A percentile compares a stretch with the other conserved stretches of the same genome.
Evolutionary conservation across 2,888 invertebrate species (phyloP).

Genomic region (Drosophila kanekoi): DNA sequence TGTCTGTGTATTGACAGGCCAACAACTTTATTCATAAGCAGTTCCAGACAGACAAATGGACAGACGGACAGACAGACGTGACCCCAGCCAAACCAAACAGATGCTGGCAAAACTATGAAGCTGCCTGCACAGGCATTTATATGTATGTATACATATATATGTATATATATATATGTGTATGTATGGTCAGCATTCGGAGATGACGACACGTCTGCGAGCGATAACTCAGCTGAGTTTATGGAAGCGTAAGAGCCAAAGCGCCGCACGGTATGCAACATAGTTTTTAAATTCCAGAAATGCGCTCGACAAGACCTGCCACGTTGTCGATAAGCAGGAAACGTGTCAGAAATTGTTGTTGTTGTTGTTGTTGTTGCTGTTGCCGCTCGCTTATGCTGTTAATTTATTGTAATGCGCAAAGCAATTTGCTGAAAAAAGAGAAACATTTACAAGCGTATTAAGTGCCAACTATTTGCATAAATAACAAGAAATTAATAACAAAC

Average conservation of each 20-base stretch:
- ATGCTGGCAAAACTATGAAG: slow-evolving; percentile 34
- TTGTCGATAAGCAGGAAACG: slow-evolving; percentile 69
- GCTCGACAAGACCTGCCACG: slow-evolving; percentile 29
- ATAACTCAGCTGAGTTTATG: slow-evolving; percentile 78
- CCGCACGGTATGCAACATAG: slow-evolving; percentile 56
- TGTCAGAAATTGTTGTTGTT: slow-evolving; percentile 49
- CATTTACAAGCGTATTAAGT: slow-evolving; percentile 73
- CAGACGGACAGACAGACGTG: slow-evolving; percentile 50
- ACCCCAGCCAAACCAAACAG: slow-evolving; percentile 60
- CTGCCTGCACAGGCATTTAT: not conserved
- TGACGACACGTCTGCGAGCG: slow-evolving; percentile 79
- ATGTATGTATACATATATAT: not conserved
- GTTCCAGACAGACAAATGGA: slow-evolving; percentile 20
- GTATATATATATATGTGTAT: slow-evolving; percentile 7
- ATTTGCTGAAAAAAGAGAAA: slow-evolving; percentile 43
- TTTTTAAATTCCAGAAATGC: slow-evolving; percentile 50
- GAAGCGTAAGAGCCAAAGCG: slow-evolving; percentile 29
- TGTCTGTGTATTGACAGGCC: slow-evolving; percentile 68
- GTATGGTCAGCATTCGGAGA: slow-evolving; percentile 62
- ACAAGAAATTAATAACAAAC: slow-evolving; percentile 82
- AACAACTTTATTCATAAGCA: slow-evolving; percentile 81
- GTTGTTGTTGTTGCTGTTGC: too few relatives aligned
- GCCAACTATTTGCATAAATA: slow-evolving; percentile 82
- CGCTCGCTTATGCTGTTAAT: slow-evolving; percentile 68
- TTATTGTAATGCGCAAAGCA: slow-evolving; percentile 75